Base-by-base conservation (phyloP, 1,140 invertebrate genomes). In the Micrasema longulum region DNA sequence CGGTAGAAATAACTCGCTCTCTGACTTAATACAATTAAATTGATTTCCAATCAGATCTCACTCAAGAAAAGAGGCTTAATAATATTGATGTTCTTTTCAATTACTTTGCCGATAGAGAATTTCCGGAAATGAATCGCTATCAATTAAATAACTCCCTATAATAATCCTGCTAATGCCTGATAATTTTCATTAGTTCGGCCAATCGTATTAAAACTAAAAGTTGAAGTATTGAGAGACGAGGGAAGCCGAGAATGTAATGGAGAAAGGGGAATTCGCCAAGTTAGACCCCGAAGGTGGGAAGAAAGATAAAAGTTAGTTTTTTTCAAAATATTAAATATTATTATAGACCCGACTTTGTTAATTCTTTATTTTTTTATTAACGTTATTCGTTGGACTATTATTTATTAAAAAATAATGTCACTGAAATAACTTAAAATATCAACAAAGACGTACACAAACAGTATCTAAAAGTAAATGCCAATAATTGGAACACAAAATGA, bases 181-280 rank as follows among this genome's bases (percentile, higher is more conserved):
- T 60, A 60, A 41, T 60, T 60, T 60, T 60, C 18, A 60, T 60
- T 22, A 60, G 55, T 60, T 60, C 55, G 35, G 52, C 55, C 55
- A 60, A 60, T 60, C 36, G 22, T 41, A 41, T 38, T 60, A 60
- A 12, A 60, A 60, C 55, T 31, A 31, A 31, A 31, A 31, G 3
- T 31, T 31, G 26, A 31, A 31, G 26, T 31, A 31, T 31, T 4
- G 26, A 31, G 26, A 31, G 7, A 7, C 7, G 26, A 31, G 26
- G 7, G 7, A 31, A 7, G 26, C 3, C 2, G 26, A 7, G 26
- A 31, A 31, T 31, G 26, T 31, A 31, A 31, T 31, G 26, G 26
- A 31, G 26, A 31, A 7, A 41, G 20, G 18, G 22, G 36, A 60
- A 14, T 60, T 41, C n/a, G 9, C 55, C 36, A 60, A 60, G 31